Evolutionary conservation across 2,113 vertebrate genomes (phyloP).

Genomic region (Pyrgilauda ruficollis): DNA sequence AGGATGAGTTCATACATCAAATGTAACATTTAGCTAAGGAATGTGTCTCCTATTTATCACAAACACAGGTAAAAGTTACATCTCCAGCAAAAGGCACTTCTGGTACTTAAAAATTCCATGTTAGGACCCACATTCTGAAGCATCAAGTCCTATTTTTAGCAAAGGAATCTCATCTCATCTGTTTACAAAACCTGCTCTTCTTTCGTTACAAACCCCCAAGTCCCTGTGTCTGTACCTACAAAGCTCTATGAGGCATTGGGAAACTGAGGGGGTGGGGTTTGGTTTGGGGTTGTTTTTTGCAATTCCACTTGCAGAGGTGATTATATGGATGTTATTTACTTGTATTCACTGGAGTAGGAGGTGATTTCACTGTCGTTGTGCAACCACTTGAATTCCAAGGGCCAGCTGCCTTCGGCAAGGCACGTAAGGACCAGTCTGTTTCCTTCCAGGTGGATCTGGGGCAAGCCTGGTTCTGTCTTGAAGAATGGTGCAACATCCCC

Average conservation of each 20-base stretch:
- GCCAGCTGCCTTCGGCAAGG: constrained; percentile 95
- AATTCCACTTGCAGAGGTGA: background rate
- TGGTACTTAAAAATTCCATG: background rate
- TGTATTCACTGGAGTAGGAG: constrained; percentile 86
- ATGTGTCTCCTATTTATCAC: background rate
- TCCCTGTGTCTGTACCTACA: background rate
- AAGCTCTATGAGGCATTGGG: background rate
- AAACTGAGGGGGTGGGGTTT: background rate
- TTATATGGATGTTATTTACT: constrained; percentile 71
- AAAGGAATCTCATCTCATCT: background rate
- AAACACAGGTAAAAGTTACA: background rate
- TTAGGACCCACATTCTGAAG: background rate
- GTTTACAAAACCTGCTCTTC: background rate
- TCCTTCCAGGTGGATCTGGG: constrained; percentile 85
- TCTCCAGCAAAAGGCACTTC: background rate
- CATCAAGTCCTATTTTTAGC: background rate
- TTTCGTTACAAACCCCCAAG: background rate
- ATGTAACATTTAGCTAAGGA: background rate
- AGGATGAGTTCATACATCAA: background rate
- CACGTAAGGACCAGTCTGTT: constrained; percentile 93
- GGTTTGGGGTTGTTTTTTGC: background rate
- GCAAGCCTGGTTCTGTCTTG: constrained; percentile 79
- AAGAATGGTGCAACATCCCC: constrained; percentile 83
- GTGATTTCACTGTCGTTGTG: constrained; percentile 83
- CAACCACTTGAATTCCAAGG: constrained; percentile 92